Evolutionary conservation across 2,888 invertebrate genomes (phyloP).

Genomic region (Cosmia trapezina): DNA sequence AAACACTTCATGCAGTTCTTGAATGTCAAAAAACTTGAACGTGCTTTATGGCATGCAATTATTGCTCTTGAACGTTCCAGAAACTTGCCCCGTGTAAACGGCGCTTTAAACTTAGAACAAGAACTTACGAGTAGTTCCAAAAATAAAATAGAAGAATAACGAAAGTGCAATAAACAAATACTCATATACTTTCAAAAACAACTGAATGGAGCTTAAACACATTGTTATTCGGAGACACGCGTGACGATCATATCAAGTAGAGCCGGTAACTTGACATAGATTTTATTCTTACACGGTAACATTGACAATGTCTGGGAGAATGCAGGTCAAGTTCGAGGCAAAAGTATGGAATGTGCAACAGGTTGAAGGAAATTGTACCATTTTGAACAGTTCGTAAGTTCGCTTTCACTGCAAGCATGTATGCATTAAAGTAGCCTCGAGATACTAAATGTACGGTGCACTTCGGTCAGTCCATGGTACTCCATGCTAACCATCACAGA

Average conservation of each 20-base stretch:
- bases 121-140: no score
- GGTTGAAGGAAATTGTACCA: slow-evolving; percentile 8
- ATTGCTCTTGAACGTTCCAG: no score
- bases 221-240: slow-evolving; percentile 32
- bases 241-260: slow-evolving; percentile 35
- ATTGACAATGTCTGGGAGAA: slow-evolving; percentile 12
- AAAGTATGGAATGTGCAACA: slow-evolving; percentile 23
- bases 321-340: slow-evolving; percentile 45
- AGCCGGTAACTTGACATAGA: slow-evolving; percentile 36
- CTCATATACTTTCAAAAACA: slow-evolving; percentile 40
- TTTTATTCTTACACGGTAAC: slow-evolving; percentile 20
- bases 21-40: no score
- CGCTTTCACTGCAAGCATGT: slow-evolving; percentile 34
- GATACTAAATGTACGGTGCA: background rate
- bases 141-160: slow-evolving; percentile 2
- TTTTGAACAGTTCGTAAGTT: slow-evolving; percentile 22
- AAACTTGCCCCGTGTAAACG: no score
- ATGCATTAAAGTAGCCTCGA: background rate
- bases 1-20: no score
- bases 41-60: no score
- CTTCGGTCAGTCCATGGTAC: background rate
- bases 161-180: slow-evolving; percentile 20
- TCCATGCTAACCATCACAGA: background rate
- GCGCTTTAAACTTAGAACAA: no score
- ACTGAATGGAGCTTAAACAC: slow-evolving; percentile 15